A percentile compares a stretch with the other conserved stretches of the same genome.
phyloP scores from a whole-genome alignment of 2,888 invertebrate species.

The Nephrocerus scutellatus region DNA sequence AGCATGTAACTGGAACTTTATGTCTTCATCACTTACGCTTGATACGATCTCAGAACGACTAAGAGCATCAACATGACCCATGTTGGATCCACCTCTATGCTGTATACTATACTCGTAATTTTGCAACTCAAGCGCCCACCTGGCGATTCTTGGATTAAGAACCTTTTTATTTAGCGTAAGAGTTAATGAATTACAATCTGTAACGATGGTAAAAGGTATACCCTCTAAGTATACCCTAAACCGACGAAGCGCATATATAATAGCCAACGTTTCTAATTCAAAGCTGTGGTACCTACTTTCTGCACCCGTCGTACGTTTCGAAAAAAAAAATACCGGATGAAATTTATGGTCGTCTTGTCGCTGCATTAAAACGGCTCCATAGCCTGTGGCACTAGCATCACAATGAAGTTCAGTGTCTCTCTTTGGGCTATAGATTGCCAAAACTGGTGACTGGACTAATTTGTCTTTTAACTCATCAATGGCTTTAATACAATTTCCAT shows the following conservation, averaged over 20 bases:
- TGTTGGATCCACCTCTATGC: conserved; percentile 22
- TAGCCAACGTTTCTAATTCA: conserved; percentile 31
- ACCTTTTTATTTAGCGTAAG: conserved; percentile 22
- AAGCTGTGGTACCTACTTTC: conserved; percentile 31
- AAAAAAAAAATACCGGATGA: conserved; percentile 31
- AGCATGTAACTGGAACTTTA: conserved; percentile 4
- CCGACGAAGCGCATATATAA: conserved; percentile 27
- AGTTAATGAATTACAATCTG: conserved; percentile 27
- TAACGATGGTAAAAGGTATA: conserved; percentile 26
- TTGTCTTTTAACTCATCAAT: conserved; percentile 13
- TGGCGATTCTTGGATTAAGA: conserved; percentile 23
- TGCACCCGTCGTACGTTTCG: conserved; percentile 25
- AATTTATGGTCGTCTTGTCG: conserved; percentile 21
- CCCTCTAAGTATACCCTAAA: conserved; percentile 29
- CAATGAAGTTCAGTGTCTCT: conserved; percentile 31
- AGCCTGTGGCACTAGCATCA: conserved; percentile 29
- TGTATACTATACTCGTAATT: conserved; percentile 23
- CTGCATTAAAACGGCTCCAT: conserved; percentile 28
- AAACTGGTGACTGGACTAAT: conserved; percentile 21
- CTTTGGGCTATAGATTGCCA: conserved; percentile 28
- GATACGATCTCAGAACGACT: conserved; percentile 25
- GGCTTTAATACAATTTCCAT: conserved; percentile 2
- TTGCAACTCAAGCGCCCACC: conserved; percentile 22
- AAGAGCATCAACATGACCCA: conserved; percentile 33
- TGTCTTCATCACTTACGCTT: conserved; percentile 6